Evolutionary conservation across 2,113 vertebrate genomes (phyloP), one percentile per base, ranked within the genome.

Genomic region (Caranx ignobilis): DNA sequence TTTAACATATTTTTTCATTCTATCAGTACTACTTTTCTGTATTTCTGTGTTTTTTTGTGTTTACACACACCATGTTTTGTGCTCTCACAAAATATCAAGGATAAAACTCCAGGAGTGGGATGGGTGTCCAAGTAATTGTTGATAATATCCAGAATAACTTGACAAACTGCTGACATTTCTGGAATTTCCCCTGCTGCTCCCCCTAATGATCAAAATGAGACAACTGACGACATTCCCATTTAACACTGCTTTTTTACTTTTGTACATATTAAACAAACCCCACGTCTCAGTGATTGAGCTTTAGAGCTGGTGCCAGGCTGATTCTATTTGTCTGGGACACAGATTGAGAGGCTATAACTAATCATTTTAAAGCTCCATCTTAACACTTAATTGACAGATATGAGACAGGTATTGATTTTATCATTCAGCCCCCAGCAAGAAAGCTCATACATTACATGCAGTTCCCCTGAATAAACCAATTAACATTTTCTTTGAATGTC

Each of bases 111-210:
- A 10, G 39, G 39, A 10, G 39, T 41, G 8, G 39, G 39, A 41
- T 7, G 39, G 39, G 39, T 7, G 39, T 41, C 8, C 39, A 41
- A 41, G 39, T 41, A 9, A 41, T 41, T 41, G 39, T 41, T 7
- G 39, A 41, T 9, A 41, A 41, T 41, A 41, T 26, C 52, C n/a
- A 55, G n/a, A 55, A 11, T 55, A 26, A 55, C 10, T 55, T 55
- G 52, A 55, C 43, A 45, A 41, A 45, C 70, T 34, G 18, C 54
- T 66, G 62, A 47, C n/a, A 67, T 67, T 52, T 61, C 32, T 77
- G 66, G 66, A 77, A 61, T 61, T 68, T 34, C 31, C 64, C 31
- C 10, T 34, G 41, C 12, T 32, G 47, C 18, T 47, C 26, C 41
- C 62, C 11, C 41, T 11, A 11, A 66, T 50, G 18, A 66, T 50